These are phyloP conservation scores for Tokudaia muenninki DNA, from an alignment of 2,797 vertebrate species.

Conservation along the genomic window DNA sequence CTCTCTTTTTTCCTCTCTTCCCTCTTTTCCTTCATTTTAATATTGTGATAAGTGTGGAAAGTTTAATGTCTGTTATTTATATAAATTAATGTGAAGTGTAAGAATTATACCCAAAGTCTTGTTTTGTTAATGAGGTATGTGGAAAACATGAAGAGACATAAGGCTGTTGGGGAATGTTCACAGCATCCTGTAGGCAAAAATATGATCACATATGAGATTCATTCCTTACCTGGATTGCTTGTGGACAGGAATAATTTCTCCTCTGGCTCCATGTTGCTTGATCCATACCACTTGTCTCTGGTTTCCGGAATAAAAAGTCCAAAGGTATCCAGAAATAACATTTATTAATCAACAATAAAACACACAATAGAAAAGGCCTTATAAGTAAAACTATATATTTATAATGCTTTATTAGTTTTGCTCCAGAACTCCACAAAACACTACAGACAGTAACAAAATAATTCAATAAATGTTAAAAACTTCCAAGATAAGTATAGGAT, in stretches of 20 bases:
- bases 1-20: neutral
- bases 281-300: constrained; percentile 6
- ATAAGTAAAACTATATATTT: constrained; percentile 90
- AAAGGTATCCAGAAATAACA: constrained; percentile 88
- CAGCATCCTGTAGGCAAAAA: neutral
- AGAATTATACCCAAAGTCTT: neutral
- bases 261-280: neutral
- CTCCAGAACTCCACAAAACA: constrained; percentile 90
- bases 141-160: neutral
- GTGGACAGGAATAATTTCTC: neutral
- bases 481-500: constrained; percentile 83
- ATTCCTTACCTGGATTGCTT: constrained; percentile 65
- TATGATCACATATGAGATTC: neutral
- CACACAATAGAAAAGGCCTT: constrained; percentile 90
- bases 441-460: constrained; percentile 92
- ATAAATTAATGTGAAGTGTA: constrained; percentile 40
- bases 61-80: constrained; percentile 25
- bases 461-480: constrained; percentile 90
- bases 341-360: constrained; percentile 90
- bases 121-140: neutral
- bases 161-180: neutral
- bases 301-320: constrained; percentile 86
- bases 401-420: constrained; percentile 90
- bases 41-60: neutral
- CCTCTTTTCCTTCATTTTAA: neutral